Percentiles rank a stretch among this genome's conserved stretches.
Conservation (phyloP, 2,113 vertebrate species). For the Pteruthius melanotis region DNA sequence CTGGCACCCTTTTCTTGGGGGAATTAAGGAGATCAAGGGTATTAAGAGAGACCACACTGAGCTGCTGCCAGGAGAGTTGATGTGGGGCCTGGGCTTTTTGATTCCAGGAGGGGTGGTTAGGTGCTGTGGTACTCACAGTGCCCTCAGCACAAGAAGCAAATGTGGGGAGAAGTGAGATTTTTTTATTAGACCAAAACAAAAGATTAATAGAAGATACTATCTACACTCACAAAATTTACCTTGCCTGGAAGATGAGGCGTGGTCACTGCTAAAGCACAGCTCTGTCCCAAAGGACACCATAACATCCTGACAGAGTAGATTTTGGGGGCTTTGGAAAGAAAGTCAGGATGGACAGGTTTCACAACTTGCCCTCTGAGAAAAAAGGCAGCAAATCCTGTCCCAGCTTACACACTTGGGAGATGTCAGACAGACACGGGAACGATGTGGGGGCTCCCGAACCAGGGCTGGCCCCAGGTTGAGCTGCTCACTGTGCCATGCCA, state of each 20-base stretch:
- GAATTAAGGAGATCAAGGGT: constrained; percentile 21
- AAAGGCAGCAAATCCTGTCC: neutral
- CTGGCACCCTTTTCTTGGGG: neutral
- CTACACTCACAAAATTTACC: neutral
- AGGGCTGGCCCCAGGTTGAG: neutral
- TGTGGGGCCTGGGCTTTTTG: neutral
- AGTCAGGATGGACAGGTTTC: neutral
- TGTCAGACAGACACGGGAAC: neutral
- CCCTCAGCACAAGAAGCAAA: neutral
- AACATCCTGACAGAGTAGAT: neutral
- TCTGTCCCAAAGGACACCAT: neutral
- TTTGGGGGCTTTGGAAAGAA: neutral
- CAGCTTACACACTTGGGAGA: neutral
- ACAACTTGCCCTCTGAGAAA: neutral
- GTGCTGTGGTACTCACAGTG: neutral
- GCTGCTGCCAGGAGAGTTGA: neutral
- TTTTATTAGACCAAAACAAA: neutral
- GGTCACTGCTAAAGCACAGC: neutral
- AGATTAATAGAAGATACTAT: neutral
- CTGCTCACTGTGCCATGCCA: neutral
- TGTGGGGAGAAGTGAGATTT: neutral
- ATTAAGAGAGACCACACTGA: neutral
- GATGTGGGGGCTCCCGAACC: neutral
- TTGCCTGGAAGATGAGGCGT: neutral
- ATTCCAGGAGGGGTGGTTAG: neutral